These are phyloP conservation scores for Lagopus muta DNA, from an alignment of 2,113 vertebrate species.

Conservation along the genomic window DNA sequence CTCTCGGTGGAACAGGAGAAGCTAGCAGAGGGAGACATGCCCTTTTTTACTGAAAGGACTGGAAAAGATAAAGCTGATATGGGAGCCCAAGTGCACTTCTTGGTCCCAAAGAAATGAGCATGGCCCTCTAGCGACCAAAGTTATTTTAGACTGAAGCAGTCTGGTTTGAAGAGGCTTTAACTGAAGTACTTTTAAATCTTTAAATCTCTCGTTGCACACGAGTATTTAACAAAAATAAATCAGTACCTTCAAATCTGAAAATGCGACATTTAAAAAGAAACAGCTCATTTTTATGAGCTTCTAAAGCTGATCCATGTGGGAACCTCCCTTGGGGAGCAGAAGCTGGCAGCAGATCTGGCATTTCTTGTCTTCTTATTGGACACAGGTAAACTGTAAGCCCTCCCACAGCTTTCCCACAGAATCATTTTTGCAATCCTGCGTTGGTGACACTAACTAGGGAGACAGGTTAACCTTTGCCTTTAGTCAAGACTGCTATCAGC, in stretches of 20 bases:
- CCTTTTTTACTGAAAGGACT: background rate
- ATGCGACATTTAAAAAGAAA: background rate
- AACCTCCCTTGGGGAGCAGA: background rate
- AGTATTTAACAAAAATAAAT: background rate
- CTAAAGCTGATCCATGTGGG: background rate
- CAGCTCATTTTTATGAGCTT: background rate
- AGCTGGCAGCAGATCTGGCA: slow-evolving; percentile 26
- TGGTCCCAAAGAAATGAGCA: background rate
- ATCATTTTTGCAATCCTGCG: slow-evolving; percentile 1
- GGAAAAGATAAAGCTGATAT: background rate
- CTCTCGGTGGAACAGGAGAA: background rate
- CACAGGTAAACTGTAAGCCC: background rate
- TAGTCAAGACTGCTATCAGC: background rate
- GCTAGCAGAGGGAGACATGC: background rate
- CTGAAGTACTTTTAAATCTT: background rate
- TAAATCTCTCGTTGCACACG: background rate
- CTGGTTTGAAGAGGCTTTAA: background rate
- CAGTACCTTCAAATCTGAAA: background rate
- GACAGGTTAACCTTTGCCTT: slow-evolving; percentile 16
- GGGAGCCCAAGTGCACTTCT: background rate
- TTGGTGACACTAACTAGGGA: background rate
- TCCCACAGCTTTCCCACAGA: slow-evolving; percentile 66
- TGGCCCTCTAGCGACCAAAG: background rate
- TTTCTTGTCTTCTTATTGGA: background rate
- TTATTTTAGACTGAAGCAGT: background rate